Conservation (phyloP, 2,113 vertebrate species). For the Nanorana parkeri region DNA sequence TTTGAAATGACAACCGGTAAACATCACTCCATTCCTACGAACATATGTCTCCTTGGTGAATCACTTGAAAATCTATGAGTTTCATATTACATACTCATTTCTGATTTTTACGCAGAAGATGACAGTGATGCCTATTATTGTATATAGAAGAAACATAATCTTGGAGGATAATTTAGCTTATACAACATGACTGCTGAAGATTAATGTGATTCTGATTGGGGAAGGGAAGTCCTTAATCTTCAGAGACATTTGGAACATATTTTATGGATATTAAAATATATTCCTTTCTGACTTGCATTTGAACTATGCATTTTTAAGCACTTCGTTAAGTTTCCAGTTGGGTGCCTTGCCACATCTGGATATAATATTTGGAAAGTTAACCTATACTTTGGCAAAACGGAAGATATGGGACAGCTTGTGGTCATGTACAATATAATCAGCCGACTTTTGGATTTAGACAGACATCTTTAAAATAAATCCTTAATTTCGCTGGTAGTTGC, state of each 20-base stretch:
- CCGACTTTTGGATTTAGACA: constrained; percentile 7
- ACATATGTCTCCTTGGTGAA: too few species aligned
- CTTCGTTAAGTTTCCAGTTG: constrained; percentile 23
- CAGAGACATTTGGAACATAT: constrained; percentile 2
- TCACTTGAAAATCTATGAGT: too few species aligned
- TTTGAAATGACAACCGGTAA: background rate
- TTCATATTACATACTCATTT: too few species aligned
- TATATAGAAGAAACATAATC: background rate
- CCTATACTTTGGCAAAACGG: constrained; percentile 51
- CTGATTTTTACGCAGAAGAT: background rate
- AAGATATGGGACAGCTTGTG: constrained; percentile 50
- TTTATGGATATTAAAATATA: constrained; percentile 22
- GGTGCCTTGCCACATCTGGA: constrained; percentile 46
- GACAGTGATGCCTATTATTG: background rate
- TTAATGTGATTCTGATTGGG: background rate
- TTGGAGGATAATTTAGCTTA: background rate
- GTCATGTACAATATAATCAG: constrained; percentile 51
- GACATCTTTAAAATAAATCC: constrained; percentile 41
- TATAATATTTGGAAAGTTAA: constrained; percentile 45
- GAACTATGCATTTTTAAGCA: constrained; percentile 23
- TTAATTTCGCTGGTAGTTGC: constrained; percentile 22
- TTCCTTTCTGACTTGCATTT: constrained; percentile 13
- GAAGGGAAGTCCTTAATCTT: background rate
- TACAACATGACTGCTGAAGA: background rate
- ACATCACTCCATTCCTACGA: too few species aligned